These are phyloP conservation scores for Perca schrenkii DNA, from an alignment of 2,113 vertebrate genomes.

Conservation along the genomic window DNA sequence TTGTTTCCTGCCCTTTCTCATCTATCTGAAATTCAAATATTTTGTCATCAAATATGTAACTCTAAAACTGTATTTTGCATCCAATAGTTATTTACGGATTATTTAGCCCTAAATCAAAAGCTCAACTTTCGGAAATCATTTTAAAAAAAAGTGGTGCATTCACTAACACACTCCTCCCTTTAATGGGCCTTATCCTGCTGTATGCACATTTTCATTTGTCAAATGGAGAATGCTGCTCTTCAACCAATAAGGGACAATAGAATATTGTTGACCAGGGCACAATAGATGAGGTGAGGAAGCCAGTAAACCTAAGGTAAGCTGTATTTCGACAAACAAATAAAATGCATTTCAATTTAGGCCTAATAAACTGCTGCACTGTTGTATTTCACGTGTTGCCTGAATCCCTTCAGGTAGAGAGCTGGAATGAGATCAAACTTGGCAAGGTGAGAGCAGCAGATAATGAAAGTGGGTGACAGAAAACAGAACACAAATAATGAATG, in stretches of 20 bases:
- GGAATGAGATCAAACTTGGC: conserved; percentile 55
- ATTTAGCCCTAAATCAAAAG: conserved; percentile 23
- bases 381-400: conserved; percentile 25
- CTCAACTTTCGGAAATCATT: conserved; percentile 37
- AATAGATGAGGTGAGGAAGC: conserved; percentile 50
- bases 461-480: conserved; percentile 46
- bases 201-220: conserved; percentile 47
- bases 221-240: conserved; percentile 50
- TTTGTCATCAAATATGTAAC: conserved; percentile 33
- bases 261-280: conserved; percentile 42
- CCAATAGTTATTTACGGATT: conserved; percentile 21
- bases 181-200: conserved; percentile 38
- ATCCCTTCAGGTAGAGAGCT: conserved; percentile 45
- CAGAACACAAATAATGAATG: conserved; percentile 41
- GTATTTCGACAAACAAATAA: conserved; percentile 47
- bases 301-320: conserved; percentile 33
- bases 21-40: background rate
- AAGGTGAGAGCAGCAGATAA: conserved; percentile 52
- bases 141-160: conserved; percentile 12
- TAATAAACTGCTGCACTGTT: conserved; percentile 36
- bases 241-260: conserved; percentile 52
- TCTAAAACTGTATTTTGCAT: conserved; percentile 33
- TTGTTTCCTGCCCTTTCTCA: conserved; percentile 21
- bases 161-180: conserved; percentile 18
- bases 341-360: conserved; percentile 51